phyloP scores from a whole-genome alignment of 1,140 invertebrate genomes.

The Triops longicaudatus region DNA sequence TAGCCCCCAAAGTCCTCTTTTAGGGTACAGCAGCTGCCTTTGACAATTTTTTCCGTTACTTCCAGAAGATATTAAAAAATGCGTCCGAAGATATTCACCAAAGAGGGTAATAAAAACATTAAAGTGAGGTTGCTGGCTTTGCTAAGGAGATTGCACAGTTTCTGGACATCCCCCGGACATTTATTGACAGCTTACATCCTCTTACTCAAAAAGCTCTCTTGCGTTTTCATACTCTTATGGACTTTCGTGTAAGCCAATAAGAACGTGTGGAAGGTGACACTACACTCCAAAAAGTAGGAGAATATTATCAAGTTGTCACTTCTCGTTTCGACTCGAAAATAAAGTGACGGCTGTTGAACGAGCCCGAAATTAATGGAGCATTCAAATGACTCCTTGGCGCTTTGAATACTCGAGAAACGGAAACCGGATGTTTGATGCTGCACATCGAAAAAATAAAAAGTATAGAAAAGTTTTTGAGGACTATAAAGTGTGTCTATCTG shows the following conservation, averaged over 20 bases:
- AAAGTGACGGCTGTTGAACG: not conserved
- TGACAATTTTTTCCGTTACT: not conserved
- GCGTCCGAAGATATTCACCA: too few relatives aligned
- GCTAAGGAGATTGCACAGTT: not conserved
- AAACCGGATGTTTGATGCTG: not conserved
- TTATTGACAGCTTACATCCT: not conserved
- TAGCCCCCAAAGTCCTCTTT: not conserved
- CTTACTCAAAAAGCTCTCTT: not conserved
- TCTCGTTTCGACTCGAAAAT: too few relatives aligned
- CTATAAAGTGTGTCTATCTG: not conserved
- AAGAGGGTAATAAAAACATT: too few relatives aligned
- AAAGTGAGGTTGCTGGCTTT: too few relatives aligned
- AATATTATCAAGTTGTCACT: too few relatives aligned
- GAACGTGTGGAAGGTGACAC: too few relatives aligned
- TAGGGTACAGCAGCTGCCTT: not conserved
- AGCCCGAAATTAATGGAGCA: not conserved
- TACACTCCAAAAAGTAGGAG: too few relatives aligned
- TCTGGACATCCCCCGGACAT: not conserved
- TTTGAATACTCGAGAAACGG: slow-evolving; percentile 4
- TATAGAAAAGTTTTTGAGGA: not conserved
- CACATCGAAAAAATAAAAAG: not conserved
- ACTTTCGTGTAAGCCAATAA: too few relatives aligned
- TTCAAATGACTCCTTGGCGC: not conserved
- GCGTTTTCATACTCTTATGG: too few relatives aligned
- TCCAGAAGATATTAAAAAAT: too few relatives aligned